Percentiles rank a stretch among this genome's conserved stretches.
Conservation (phyloP, 1,140 invertebrate species). For the Pogonomyrmex barbatus region DNA sequence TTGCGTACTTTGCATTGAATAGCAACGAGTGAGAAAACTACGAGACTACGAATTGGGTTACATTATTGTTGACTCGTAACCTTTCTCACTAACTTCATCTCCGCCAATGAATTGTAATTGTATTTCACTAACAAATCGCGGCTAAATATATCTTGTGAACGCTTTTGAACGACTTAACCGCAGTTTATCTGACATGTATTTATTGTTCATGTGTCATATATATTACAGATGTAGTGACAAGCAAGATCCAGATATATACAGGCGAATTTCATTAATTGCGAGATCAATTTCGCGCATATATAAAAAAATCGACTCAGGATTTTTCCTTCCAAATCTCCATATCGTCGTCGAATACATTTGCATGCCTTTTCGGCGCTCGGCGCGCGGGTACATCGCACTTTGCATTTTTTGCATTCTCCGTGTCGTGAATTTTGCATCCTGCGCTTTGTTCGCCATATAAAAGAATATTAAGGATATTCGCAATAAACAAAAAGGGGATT, state of each 20-base stretch:
- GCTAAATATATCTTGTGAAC: conserved; percentile 13
- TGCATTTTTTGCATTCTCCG: conserved; percentile 57
- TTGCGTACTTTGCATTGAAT: conserved; percentile 49
- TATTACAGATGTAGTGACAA: not conserved
- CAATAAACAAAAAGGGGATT: conserved; percentile 66
- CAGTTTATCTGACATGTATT: not conserved
- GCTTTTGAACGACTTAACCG: conserved; percentile 20
- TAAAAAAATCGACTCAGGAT: conserved; percentile 48
- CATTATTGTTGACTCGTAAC: conserved; percentile 34
- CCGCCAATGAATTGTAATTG: conserved; percentile 22
- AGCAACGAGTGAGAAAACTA: conserved; percentile 53
- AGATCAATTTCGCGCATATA: conserved; percentile 31
- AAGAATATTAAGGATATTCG: conserved; percentile 63
- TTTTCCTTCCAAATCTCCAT: conserved; percentile 61
- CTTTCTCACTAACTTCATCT: conserved; percentile 16
- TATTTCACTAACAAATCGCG: conserved; percentile 37
- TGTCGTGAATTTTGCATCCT: conserved; percentile 59
- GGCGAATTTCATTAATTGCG: conserved; percentile 55
- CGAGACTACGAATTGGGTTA: conserved; percentile 27
- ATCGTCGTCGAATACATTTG: conserved; percentile 60
- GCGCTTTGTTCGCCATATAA: conserved; percentile 56
- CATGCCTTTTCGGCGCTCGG: conserved; percentile 46
- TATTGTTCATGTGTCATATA: not conserved
- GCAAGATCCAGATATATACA: not conserved
- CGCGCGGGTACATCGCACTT: conserved; percentile 34